These are phyloP conservation scores for Archivesica marissinica DNA, from an alignment of 1,140 invertebrate species.

Conservation along the genomic window DNA sequence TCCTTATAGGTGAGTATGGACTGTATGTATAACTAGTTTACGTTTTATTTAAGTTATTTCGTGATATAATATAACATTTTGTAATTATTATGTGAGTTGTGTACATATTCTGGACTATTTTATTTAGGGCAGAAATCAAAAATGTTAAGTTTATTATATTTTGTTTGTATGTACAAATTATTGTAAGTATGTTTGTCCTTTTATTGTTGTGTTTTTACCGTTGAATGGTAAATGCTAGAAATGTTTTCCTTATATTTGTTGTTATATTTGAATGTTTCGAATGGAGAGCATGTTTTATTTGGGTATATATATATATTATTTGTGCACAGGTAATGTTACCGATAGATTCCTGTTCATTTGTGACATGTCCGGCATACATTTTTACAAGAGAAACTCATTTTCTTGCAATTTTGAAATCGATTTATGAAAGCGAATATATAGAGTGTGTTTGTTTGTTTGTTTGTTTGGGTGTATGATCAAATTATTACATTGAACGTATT, in stretches of 20 bases:
- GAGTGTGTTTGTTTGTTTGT: too few species aligned
- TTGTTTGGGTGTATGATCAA: too few species aligned
- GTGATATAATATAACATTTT: slow-evolving; percentile 20
- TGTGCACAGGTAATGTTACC: too few species aligned
- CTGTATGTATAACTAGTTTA: not conserved
- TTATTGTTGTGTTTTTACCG: slow-evolving; percentile 13
- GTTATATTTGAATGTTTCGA: too few species aligned
- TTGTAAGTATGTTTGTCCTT: not conserved
- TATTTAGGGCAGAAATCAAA: slow-evolving; percentile 47
- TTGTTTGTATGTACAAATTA: not conserved
- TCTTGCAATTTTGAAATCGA: too few species aligned
- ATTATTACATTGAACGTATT: too few species aligned
- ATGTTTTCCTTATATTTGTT: not conserved
- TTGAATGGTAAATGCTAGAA: not conserved
- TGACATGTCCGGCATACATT: too few species aligned
- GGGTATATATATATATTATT: too few species aligned
- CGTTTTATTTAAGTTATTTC: slow-evolving; percentile 25
- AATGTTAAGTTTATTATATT: slow-evolving; percentile 38
- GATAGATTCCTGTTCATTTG: too few species aligned
- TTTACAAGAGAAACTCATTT: too few species aligned
- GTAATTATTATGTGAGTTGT: slow-evolving; percentile 27
- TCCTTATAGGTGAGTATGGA: not conserved
- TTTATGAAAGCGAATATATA: too few species aligned
- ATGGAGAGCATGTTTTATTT: too few species aligned
- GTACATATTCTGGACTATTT: slow-evolving; percentile 35